Evolutionary conservation across 2,888 invertebrate genomes (phyloP).

Genomic region (Operophtera brumata): DNA sequence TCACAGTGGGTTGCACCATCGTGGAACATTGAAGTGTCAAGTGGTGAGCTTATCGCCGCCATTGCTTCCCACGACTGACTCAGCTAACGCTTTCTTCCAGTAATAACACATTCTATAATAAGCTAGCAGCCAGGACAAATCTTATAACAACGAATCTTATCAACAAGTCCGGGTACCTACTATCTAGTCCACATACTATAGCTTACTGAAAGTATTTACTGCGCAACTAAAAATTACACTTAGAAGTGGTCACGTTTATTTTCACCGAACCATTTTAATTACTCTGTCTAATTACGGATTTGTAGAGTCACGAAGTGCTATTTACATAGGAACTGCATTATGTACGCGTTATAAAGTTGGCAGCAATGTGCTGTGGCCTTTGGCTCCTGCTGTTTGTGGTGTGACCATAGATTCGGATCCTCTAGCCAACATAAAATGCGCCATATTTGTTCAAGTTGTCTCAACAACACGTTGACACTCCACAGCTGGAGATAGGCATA

Average conservation of each 20-base stretch:
- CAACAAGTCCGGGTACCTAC: no score
- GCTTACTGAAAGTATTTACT: slow-evolving; percentile 5
- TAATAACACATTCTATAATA: no score
- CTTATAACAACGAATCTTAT: no score
- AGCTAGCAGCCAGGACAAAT: no score
- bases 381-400: slow-evolving; percentile 43
- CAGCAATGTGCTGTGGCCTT: slow-evolving; percentile 43
- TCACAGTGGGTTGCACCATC: no score
- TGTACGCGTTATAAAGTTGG: slow-evolving; percentile 45
- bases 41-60: no score
- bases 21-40: no score
- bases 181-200: slow-evolving; percentile 5
- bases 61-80: no score
- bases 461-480: neutral
- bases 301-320: slow-evolving; percentile 26
- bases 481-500: neutral
- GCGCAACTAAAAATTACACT: slow-evolving; percentile 14
- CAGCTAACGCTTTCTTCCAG: no score
- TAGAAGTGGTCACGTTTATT: slow-evolving; percentile 14
- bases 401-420: slow-evolving; percentile 3
- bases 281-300: slow-evolving; percentile 20
- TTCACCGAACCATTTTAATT: slow-evolving; percentile 16
- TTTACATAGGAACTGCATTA: slow-evolving; percentile 48
- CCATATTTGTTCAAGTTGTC: neutral
- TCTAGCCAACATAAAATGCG: neutral